Evolutionary conservation across 1,140 invertebrate species (phyloP).

Genomic region (Epicauta chinensis): DNA sequence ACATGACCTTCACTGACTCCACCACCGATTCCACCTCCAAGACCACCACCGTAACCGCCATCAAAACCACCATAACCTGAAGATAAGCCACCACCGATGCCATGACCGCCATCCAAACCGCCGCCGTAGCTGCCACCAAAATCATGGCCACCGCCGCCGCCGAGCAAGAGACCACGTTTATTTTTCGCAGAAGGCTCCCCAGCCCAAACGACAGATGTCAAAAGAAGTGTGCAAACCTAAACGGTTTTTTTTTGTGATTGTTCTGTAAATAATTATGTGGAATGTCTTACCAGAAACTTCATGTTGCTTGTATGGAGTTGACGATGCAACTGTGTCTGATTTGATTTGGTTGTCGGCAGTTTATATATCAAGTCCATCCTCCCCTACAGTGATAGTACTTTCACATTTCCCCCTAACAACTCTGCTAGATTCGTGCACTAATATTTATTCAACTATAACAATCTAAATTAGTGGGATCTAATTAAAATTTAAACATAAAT

Average conservation of each 20-base stretch:
- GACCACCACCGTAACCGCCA: slow-evolving; percentile 6
- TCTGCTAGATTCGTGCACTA: slow-evolving; percentile 7
- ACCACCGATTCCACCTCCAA: slow-evolving; percentile 8
- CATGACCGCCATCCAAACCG: background rate
- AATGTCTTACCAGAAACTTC: slow-evolving; percentile 29
- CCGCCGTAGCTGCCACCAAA: slow-evolving; percentile 6
- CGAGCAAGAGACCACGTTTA: slow-evolving; percentile 7
- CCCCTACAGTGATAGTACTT: slow-evolving; percentile 29
- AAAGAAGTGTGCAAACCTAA: slow-evolving; percentile 27
- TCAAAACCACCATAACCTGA: slow-evolving; percentile 15
- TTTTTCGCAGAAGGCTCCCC: background rate
- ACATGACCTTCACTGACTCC: slow-evolving; percentile 2
- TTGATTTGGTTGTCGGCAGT: slow-evolving; percentile 21
- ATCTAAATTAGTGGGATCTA: background rate
- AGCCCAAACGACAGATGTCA: slow-evolving; percentile 11
- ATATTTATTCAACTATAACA: slow-evolving; percentile 10
- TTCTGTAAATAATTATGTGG: background rate
- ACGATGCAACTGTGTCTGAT: slow-evolving; percentile 25
- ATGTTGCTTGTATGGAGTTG: slow-evolving; percentile 18
- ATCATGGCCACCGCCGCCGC: slow-evolving; percentile 5
- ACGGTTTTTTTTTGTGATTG: background rate
- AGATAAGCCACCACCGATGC: background rate
- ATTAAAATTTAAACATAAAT: too few relatives aligned
- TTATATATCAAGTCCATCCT: slow-evolving; percentile 28
- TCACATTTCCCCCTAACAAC: slow-evolving; percentile 20